Evolutionary conservation across 2,113 vertebrate genomes (phyloP).

Genomic region (Hyla sarda): DNA sequence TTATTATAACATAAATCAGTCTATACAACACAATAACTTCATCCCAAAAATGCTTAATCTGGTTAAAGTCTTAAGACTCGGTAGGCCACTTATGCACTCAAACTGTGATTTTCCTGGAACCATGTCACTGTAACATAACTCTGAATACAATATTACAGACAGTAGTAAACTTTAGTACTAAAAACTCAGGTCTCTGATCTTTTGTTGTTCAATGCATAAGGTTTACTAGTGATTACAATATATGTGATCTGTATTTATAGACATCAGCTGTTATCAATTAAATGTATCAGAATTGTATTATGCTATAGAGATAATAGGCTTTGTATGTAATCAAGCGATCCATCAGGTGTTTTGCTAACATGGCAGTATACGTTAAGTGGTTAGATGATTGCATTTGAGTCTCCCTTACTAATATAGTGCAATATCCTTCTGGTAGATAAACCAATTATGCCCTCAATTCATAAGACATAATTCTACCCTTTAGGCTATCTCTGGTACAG

Average conservation of each 20-base stretch:
- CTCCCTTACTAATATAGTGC: slow-evolving; percentile 17
- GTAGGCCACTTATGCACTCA: not conserved
- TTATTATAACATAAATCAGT: not conserved
- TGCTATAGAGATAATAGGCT: not conserved
- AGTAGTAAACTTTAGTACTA: too few relatives aligned
- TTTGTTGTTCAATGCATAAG: not conserved
- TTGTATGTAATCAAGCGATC: not conserved
- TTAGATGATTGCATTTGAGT: not conserved
- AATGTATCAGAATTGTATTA: not conserved
- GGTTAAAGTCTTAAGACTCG: not conserved
- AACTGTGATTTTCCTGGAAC: not conserved
- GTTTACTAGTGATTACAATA: not conserved
- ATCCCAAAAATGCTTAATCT: not conserved
- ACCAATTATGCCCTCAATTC: not conserved
- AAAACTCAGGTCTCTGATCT: not conserved
- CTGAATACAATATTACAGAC: not conserved
- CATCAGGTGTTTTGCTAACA: not conserved
- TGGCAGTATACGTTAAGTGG: not conserved
- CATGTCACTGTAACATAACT: not conserved
- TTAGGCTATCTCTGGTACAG: not conserved
- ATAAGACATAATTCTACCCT: not conserved
- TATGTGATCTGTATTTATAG: not conserved
- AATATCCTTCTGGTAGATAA: not conserved
- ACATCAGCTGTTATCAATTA: not conserved
- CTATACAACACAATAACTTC: not conserved